These are phyloP conservation scores for Conus betulinus DNA, from an alignment of 1,140 invertebrate species.

Conservation along the genomic window DNA sequence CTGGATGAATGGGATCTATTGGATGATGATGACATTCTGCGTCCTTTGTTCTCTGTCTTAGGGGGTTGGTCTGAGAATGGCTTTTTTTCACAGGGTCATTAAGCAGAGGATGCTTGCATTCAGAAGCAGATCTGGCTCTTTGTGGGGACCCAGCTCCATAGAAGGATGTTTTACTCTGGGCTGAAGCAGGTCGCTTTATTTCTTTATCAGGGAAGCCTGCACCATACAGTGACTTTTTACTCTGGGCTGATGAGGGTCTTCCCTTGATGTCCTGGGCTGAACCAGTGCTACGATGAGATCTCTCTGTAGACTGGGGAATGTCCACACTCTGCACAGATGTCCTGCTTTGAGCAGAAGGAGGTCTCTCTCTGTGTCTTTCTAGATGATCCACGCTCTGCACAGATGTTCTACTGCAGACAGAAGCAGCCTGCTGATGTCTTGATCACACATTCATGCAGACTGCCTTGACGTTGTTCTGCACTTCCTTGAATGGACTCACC, in stretches of 20 bases:
- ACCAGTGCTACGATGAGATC: neutral
- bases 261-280: neutral
- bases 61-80: neutral
- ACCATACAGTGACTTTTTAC: neutral
- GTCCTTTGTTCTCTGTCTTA: neutral
- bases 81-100: neutral
- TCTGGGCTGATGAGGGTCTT: neutral
- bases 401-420: neutral
- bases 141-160: constrained; percentile 5
- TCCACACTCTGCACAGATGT: neutral
- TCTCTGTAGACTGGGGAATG: neutral
- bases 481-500: neutral
- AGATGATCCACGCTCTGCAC: neutral
- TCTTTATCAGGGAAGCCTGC: neutral
- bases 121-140: neutral
- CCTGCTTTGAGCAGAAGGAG: neutral
- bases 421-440: neutral
- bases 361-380: neutral
- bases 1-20: neutral
- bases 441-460: too few relatives aligned
- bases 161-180: neutral
- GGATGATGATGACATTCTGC: constrained; percentile 1
- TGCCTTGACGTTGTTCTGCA: neutral
- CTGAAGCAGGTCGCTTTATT: neutral
- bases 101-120: neutral